Percentiles rank a stretch among this genome's conserved stretches.
These are phyloP conservation scores for Capitella teleta DNA, from an alignment of 1,140 invertebrate species.

Conservation along the genomic window DNA sequence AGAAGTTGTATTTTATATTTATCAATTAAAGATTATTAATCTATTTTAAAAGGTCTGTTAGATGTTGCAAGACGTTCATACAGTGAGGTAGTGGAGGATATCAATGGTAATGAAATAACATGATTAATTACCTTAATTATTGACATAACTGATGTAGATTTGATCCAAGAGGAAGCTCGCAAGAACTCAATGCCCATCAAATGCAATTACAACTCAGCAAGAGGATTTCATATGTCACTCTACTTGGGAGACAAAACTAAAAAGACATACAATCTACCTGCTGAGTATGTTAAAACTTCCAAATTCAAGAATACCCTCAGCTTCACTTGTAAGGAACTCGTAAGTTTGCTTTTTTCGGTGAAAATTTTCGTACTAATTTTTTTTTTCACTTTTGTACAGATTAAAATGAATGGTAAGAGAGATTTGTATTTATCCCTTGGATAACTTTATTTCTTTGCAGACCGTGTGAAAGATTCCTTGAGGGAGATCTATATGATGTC, in stretches of 20 bases:
- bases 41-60: slow-evolving; percentile 20
- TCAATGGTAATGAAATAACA: slow-evolving; percentile 48
- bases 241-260: slow-evolving; percentile 35
- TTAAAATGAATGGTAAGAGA: slow-evolving; percentile 35
- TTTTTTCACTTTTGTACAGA: slow-evolving; percentile 18
- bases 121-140: background rate
- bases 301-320: slow-evolving; percentile 52
- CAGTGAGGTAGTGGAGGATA: slow-evolving; percentile 48
- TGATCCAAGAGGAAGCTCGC: slow-evolving; percentile 53
- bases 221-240: slow-evolving; percentile 67
- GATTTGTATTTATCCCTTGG: background rate
- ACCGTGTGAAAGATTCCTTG: slow-evolving; percentile 56
- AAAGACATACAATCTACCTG: slow-evolving; percentile 43
- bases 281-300: slow-evolving; percentile 54
- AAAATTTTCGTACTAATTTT: background rate
- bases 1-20: background rate
- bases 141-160: slow-evolving; percentile 31
- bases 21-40: background rate
- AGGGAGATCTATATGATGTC: slow-evolving; percentile 69
- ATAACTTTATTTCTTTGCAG: slow-evolving; percentile 11
- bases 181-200: slow-evolving; percentile 55
- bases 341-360: slow-evolving; percentile 25
- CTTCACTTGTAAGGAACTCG: slow-evolving; percentile 67
- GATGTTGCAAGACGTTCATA: slow-evolving; percentile 39
- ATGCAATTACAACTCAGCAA: slow-evolving; percentile 52